phyloP scores from a whole-genome alignment of 2,113 vertebrate species.

The Alligator mississippiensis region DNA sequence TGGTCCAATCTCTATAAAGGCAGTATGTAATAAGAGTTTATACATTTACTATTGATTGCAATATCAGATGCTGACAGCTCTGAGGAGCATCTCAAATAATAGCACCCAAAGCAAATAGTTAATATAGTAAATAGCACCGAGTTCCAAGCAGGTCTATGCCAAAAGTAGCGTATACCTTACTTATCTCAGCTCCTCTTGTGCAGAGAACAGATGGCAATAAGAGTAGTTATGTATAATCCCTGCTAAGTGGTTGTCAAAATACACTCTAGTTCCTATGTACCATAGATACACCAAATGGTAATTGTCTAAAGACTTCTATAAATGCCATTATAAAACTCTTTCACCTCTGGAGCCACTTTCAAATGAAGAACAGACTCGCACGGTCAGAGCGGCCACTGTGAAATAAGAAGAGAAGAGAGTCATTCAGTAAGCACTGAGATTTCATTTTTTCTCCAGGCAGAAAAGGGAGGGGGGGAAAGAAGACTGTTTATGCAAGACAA shows the following conservation, averaged over 20 bases:
- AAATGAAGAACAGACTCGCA: background rate
- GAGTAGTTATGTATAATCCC: background rate
- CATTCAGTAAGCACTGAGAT: background rate
- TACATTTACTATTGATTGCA: slow-evolving; percentile 21
- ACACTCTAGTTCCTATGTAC: background rate
- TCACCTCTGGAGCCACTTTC: background rate
- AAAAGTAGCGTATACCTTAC: background rate
- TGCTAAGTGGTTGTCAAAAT: slow-evolving; percentile 33
- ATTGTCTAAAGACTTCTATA: background rate
- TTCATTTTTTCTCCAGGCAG: accelerated
- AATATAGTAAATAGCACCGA: background rate
- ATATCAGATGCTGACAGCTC: slow-evolving; percentile 34
- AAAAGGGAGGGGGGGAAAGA: background rate
- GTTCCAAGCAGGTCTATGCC: background rate
- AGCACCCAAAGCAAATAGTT: background rate
- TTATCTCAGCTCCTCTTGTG: background rate
- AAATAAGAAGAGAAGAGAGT: background rate
- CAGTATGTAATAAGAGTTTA: slow-evolving; percentile 7
- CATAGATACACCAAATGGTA: background rate
- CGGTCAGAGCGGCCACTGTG: background rate
- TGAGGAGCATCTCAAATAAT: background rate
- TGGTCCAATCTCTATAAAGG: slow-evolving; percentile 41
- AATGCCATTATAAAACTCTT: background rate
- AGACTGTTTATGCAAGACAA: background rate
- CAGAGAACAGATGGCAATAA: background rate